phyloP scores from a whole-genome alignment of 2,113 vertebrate genomes.

The Limnothrissa miodon region DNA sequence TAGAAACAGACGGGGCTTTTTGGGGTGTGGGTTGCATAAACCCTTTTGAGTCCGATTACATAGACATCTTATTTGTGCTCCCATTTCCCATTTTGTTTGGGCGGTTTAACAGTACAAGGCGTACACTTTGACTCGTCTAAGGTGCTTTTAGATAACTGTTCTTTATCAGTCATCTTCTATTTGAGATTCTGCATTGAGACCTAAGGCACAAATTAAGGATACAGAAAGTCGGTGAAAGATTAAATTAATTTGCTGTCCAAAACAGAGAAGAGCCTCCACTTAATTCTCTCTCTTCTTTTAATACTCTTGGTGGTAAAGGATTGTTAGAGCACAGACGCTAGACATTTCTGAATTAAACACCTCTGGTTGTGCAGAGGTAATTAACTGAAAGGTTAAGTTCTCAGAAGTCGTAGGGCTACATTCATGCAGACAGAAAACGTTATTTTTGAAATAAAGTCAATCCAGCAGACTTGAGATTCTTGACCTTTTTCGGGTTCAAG shows the following conservation, averaged over 20 bases:
- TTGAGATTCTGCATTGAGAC: not conserved
- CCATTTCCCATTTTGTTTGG: not conserved
- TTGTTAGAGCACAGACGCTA: not conserved
- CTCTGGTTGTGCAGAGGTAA: not conserved
- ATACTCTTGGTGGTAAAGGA: not conserved
- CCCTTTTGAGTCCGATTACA: not conserved
- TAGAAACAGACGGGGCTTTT: slow-evolving; percentile 1
- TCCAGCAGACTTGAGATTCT: not conserved
- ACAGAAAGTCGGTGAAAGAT: not conserved
- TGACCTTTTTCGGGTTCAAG: too few species aligned
- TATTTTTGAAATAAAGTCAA: not conserved
- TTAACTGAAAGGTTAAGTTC: not conserved
- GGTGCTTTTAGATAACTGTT: not conserved
- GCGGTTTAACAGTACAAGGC: not conserved
- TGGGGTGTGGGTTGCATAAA: not conserved
- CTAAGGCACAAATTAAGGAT: not conserved
- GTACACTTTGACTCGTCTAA: not conserved
- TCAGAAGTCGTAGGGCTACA: too few species aligned
- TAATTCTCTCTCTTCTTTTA: not conserved
- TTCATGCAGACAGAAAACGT: too few species aligned
- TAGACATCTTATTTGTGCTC: not conserved
- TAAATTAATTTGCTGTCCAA: not conserved
- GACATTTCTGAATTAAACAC: not conserved
- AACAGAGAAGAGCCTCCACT: not conserved
- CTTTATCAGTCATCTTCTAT: not conserved